Conservation (phyloP, 2,113 vertebrate genomes). For the Bambusicola thoracicus region DNA sequence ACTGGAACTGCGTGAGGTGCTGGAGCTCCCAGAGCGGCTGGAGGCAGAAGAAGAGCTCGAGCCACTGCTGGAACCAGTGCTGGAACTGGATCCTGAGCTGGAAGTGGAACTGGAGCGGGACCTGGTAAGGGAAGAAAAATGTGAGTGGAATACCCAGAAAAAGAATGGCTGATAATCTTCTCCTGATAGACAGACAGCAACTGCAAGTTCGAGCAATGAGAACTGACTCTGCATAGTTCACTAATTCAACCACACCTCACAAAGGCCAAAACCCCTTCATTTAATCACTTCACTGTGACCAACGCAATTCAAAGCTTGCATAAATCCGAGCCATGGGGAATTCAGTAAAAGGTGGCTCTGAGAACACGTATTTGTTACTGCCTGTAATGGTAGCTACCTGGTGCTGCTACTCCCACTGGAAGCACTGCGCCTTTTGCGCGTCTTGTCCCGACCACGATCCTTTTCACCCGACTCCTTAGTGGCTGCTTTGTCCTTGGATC, state of each 20-base stretch:
- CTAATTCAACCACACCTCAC: neutral
- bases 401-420: conserved; percentile 95
- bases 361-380: neutral
- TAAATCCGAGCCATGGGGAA: neutral
- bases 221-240: neutral
- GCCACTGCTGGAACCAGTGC: conserved; percentile 94
- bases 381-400: conserved; percentile 49
- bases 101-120: conserved; percentile 92
- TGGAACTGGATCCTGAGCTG: conserved; percentile 94
- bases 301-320: neutral
- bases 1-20: conserved; percentile 92
- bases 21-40: conserved; percentile 93
- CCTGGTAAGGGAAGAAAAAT: conserved; percentile 9
- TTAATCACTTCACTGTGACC: neutral
- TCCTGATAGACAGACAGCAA: neutral
- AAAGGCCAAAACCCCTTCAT: neutral
- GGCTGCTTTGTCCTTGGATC: conserved; percentile 90
- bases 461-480: conserved; percentile 90
- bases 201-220: neutral
- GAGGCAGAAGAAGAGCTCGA: conserved; percentile 96
- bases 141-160: neutral
- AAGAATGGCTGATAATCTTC: neutral
- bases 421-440: conserved; percentile 90
- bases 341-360: rapidly evolving
- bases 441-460: conserved; percentile 92